Evolutionary conservation across 2,888 invertebrate genomes (phyloP), one percentile per base, ranked within the genome.

Genomic region (Limnephilus rhombicus): DNA sequence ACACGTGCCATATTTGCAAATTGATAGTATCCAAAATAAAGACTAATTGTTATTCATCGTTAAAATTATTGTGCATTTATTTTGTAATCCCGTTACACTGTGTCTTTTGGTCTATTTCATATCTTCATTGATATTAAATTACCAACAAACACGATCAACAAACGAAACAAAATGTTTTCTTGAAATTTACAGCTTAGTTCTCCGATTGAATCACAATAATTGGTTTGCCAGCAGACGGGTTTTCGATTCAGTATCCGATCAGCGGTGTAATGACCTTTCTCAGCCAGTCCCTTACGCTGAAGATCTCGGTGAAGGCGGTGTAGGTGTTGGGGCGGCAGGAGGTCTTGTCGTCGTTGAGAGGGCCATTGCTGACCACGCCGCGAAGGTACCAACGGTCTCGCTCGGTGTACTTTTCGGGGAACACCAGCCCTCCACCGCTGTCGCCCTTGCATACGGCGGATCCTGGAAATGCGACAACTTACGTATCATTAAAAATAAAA

Each of bases 351-450:
- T 94, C 94, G 90, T 94, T 94, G 24, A 68, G 68, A 0, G 95
- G 95, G 0, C 95, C 95, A 0, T 95, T 95, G 49, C 95, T 95
- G 0, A 95, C 95, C 1, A 96, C 93, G 0, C 96, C 96, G 0
- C 95, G 94, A 1, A 96, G 94, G 68, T 2, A 68, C 68, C 68
- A 68, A 24, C 68, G 68, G 24, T 68, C 9, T 7, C 24, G 68
- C 7, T n/a, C 68, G n/a, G 68, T 68, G n/a, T 68, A 68, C 68
- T 24, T 68, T n/a, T 2, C 7, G 68, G 68, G 68, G 9, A 68
- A 68, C n/a, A 68, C 68, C 68, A 68, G n/a, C 68, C 68, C 68
- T n/a, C 68, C 68, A n/a, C 68, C 68, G 68, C 68, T 68, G 68
- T 68, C 24, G 2, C 68, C 68, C 24, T n/a, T 7, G 68, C 68